These are phyloP conservation scores for Willisornis vidua DNA, from an alignment of 2,113 vertebrate genomes.

Conservation along the genomic window DNA sequence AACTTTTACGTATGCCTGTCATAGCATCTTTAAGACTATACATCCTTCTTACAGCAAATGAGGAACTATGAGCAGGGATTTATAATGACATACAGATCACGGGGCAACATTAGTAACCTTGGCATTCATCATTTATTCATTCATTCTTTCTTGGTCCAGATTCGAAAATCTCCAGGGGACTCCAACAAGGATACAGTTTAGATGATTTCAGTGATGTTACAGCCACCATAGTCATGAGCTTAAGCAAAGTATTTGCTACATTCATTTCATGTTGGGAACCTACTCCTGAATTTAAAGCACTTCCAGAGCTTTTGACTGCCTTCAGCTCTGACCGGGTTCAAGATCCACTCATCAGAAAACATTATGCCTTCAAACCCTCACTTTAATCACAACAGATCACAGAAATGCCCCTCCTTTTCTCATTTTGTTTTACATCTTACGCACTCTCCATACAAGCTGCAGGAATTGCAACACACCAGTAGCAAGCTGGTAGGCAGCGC, in stretches of 20 bases:
- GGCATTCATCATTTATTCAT: not conserved
- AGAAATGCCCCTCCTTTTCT: not conserved
- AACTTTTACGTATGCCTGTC: not conserved
- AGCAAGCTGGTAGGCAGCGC: fast-evolving
- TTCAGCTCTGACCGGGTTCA: not conserved
- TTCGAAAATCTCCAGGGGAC: not conserved
- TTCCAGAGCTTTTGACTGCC: not conserved
- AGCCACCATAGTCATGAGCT: not conserved
- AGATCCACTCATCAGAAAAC: not conserved
- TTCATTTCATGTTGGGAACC: not conserved
- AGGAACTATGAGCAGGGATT: not conserved
- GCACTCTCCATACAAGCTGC: fast-evolving
- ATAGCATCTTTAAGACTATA: not conserved
- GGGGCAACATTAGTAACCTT: not conserved
- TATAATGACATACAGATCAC: not conserved
- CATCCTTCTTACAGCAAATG: not conserved
- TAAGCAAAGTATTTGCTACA: not conserved
- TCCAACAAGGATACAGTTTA: not conserved
- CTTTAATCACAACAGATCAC: not conserved
- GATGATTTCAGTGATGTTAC: not conserved
- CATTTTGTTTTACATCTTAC: not conserved
- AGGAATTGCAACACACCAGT: not conserved
- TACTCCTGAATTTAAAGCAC: not conserved
- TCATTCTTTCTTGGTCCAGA: not conserved
- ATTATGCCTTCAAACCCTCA: not conserved